Conservation (phyloP, 2,113 vertebrate genomes). For the Microcebus jonahi region DNA sequence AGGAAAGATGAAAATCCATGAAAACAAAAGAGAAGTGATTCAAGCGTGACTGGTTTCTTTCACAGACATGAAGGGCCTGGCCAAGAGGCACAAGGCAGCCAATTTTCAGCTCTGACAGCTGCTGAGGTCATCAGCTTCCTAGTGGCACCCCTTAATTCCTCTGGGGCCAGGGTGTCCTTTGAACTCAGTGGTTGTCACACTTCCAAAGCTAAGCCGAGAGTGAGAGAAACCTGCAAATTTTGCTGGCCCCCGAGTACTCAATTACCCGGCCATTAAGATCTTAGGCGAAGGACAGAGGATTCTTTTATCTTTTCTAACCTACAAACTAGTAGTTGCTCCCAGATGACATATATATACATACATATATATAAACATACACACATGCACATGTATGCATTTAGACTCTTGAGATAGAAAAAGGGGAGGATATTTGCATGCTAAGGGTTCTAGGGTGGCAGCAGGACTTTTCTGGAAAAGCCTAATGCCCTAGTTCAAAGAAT, state of each 20-base stretch:
- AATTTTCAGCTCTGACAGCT: slow-evolving; percentile 72
- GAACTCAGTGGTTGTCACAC: slow-evolving; percentile 50
- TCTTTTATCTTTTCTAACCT: slow-evolving; percentile 13
- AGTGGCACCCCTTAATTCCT: slow-evolving; percentile 65
- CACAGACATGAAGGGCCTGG: slow-evolving; percentile 50
- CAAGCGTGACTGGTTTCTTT: slow-evolving; percentile 61
- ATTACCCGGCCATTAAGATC: slow-evolving; percentile 36
- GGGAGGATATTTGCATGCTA: not conserved
- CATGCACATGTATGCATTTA: not conserved
- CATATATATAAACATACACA: no score
- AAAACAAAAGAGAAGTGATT: slow-evolving; percentile 71
- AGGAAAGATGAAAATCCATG: slow-evolving; percentile 64
- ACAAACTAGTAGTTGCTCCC: not conserved
- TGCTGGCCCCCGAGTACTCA: not conserved
- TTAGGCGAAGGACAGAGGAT: not conserved
- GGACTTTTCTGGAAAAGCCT: not conserved
- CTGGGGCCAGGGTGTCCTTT: slow-evolving; percentile 57
- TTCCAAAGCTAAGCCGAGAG: slow-evolving; percentile 45
- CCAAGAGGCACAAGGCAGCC: slow-evolving; percentile 54
- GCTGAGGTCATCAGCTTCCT: slow-evolving; percentile 58
- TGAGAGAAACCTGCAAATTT: slow-evolving; percentile 21
- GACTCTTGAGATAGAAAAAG: not conserved
- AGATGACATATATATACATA: not conserved
- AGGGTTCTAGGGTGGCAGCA: not conserved
- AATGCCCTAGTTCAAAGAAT: not conserved